Evolutionary conservation across 1,140 invertebrate species (phyloP), one percentile per base, ranked within the genome.

Genomic region (Cephus cinctus): DNA sequence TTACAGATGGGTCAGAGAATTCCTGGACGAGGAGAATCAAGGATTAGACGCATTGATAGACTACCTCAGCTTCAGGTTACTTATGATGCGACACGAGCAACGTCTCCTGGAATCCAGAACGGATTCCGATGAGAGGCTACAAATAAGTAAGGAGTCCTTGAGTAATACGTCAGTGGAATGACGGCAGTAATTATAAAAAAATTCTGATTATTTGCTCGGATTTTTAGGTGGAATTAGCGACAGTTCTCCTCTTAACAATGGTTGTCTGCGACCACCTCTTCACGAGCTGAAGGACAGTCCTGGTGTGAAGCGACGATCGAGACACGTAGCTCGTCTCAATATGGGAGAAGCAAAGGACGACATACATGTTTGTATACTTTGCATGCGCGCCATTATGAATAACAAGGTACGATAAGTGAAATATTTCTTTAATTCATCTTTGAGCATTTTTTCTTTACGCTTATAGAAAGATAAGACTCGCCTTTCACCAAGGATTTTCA

Each of bases 351-450:
- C 94, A 30, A 94, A 95, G 54, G 96, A 99, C 75, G 97, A 99
- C 71, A 96, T 99, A 57, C 97, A 99, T 77, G 94, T 99, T 43
- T 98, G 95, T 80, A 98, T 99, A 58, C 92, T 98, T 86, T 99
- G 96, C 78, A 86, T 99, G 79, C 83, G 97, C 21, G 96, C 97
- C 41, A 98, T 99, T 61, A 98, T 99, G 96, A 99, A 99, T 78
- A 98, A 99, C 73, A 98, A 98, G 83, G 92, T 92, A 77, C n/a
- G n/a, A n/a, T n/a, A n/a, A n/a, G n/a, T n/a, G n/a, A n/a, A n/a
- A n/a, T n/a, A n/a, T n/a, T n/a, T n/a, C n/a, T n/a, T n/a, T n/a
- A n/a, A n/a, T n/a, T n/a, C n/a, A n/a, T n/a, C n/a, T n/a, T n/a
- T n/a, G n/a, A n/a, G n/a, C n/a, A n/a, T n/a, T n/a, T n/a, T n/a